Percentiles rank a stretch among this genome's conserved stretches.
Conservation (phyloP, 2,797 vertebrate genomes). For the Xenentodon cancila region DNA sequence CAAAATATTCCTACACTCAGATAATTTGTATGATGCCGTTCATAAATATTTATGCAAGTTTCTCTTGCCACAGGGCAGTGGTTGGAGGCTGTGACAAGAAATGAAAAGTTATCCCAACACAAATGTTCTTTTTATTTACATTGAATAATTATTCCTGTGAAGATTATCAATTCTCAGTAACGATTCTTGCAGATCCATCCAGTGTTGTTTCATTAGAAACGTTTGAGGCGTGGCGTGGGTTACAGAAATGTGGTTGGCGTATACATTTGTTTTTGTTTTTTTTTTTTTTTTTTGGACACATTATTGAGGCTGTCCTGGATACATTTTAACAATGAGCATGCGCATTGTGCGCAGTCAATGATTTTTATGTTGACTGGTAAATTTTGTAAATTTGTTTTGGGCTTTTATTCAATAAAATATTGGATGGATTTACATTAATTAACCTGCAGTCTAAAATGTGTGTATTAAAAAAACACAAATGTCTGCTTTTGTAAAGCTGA, state of each 20-base stretch:
- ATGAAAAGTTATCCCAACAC: slow-evolving; percentile 26
- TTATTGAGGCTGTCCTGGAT: slow-evolving; percentile 60
- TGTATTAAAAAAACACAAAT: too few species aligned
- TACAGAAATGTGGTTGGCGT: slow-evolving; percentile 45
- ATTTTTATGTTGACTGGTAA: slow-evolving; percentile 78
- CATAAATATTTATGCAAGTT: slow-evolving; percentile 30
- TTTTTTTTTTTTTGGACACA: slow-evolving; percentile 29
- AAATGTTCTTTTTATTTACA: slow-evolving; percentile 32
- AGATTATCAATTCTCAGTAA: slow-evolving; percentile 32
- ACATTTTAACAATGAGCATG: slow-evolving; percentile 74
- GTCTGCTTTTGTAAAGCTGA: too few species aligned
- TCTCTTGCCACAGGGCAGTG: slow-evolving; percentile 27
- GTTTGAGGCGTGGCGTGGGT: slow-evolving; percentile 46
- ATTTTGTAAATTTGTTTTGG: slow-evolving; percentile 83
- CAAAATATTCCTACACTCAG: slow-evolving; percentile 31
- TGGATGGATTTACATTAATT: slow-evolving; percentile 72
- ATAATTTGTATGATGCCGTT: slow-evolving; percentile 37
- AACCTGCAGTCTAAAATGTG: slow-evolving; percentile 11
- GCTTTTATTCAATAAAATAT: slow-evolving; percentile 86
- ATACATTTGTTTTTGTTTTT: slow-evolving; percentile 23
- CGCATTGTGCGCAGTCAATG: slow-evolving; percentile 62
- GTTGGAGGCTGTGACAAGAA: slow-evolving; percentile 31
- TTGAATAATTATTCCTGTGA: slow-evolving; percentile 20
- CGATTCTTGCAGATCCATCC: slow-evolving; percentile 63
- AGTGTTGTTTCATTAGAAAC: slow-evolving; percentile 47